These are phyloP conservation scores for Cacoxenus indagator DNA, from an alignment of 2,888 invertebrate genomes.

Conservation along the genomic window DNA sequence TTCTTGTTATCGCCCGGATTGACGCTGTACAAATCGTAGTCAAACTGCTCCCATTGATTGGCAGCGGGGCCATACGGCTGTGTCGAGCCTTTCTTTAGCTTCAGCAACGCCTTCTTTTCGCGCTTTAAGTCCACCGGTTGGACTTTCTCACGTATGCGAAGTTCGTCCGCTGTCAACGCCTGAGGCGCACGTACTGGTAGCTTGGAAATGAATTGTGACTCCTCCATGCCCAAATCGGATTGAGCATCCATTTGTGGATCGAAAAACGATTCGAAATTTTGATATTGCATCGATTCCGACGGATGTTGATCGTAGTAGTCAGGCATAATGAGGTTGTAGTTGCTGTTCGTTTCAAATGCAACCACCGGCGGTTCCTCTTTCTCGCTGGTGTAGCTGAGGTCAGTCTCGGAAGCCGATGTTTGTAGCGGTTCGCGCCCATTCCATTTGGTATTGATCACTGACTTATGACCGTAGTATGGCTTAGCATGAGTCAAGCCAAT, in stretches of 20 bases:
- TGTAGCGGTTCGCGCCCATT: not conserved
- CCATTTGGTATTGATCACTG: conserved; percentile 34
- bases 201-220: conserved; percentile 44
- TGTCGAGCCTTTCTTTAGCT: conserved; percentile 56
- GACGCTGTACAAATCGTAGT: conserved; percentile 63
- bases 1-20: conserved; percentile 56
- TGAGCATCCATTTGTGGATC: conserved; percentile 45
- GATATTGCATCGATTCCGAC: conserved; percentile 56
- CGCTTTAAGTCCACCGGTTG: conserved; percentile 49
- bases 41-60: conserved; percentile 66
- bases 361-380: conserved; percentile 30
- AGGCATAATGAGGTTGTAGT: conserved; percentile 59
- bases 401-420: not conserved
- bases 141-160: conserved; percentile 47
- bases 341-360: conserved; percentile 41
- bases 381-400: not conserved
- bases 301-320: conserved; percentile 57
- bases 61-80: conserved; percentile 49
- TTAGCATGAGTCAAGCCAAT: conserved; percentile 37
- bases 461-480: conserved; percentile 38
- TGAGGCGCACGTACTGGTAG: conserved; percentile 55
- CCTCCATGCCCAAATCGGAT: conserved; percentile 59
- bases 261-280: conserved; percentile 58
- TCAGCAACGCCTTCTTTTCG: conserved; percentile 47
- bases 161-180: conserved; percentile 53